A percentile compares a stretch with the other conserved stretches of the same genome.
Conservation (phyloP, 2,888 invertebrate genomes). For the Sycophila texana region DNA sequence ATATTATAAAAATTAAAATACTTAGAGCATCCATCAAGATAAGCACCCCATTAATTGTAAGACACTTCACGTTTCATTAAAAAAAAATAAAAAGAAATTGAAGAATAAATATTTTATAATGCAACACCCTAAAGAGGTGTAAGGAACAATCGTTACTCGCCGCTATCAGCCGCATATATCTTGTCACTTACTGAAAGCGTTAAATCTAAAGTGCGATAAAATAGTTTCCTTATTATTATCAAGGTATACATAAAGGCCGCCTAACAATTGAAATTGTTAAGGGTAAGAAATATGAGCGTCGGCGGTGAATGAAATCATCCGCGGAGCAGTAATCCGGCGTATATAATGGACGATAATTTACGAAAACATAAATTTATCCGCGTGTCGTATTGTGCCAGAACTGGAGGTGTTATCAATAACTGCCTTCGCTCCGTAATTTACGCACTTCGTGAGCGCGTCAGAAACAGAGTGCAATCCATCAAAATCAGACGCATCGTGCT, state of each 20-base stretch:
- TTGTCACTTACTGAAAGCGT: not conserved
- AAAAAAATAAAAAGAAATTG: too few relatives aligned
- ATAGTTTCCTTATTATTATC: not conserved
- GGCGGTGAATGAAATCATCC: constrained; percentile 23
- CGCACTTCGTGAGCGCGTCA: constrained; percentile 10
- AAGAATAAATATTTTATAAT: not conserved
- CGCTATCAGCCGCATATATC: not conserved
- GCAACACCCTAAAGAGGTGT: not conserved
- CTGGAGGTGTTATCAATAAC: not conserved
- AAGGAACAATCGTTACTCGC: not conserved
- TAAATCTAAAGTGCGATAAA: constrained; percentile 1
- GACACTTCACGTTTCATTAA: too few relatives aligned
- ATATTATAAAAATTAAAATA: too few relatives aligned
- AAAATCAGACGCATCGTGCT: not conserved
- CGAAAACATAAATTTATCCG: constrained; percentile 32
- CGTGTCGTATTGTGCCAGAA: not conserved
- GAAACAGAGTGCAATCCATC: constrained; percentile 4
- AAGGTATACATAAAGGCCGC: not conserved
- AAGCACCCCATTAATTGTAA: too few relatives aligned
- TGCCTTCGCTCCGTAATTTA: constrained; percentile 4
- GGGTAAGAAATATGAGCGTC: not conserved
- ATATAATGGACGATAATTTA: constrained; percentile 35
- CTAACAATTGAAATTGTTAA: constrained; percentile 24
- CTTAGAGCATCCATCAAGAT: too few relatives aligned
- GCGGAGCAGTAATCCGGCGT: not conserved